A percentile compares a stretch with the other conserved stretches of the same genome.
Evolutionary conservation across 2,113 vertebrate species (phyloP).

Genomic region (Callospermophilus lateralis): DNA sequence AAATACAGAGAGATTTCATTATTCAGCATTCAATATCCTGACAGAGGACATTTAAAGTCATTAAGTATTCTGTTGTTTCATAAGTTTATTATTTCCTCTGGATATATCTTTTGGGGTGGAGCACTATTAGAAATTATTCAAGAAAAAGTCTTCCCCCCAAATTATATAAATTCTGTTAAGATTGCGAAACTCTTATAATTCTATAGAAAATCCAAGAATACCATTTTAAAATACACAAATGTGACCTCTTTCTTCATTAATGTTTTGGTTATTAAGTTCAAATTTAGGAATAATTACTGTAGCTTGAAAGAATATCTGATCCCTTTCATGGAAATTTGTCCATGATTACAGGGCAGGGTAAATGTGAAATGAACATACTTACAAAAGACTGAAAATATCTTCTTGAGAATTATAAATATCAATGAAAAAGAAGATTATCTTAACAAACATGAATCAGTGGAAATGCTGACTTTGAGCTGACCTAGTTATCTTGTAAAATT

Average conservation of each 20-base stretch:
- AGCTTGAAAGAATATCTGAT: background rate
- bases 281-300: constrained; percentile 10
- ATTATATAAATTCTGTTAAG: background rate
- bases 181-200: background rate
- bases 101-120: background rate
- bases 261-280: background rate
- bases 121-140: background rate
- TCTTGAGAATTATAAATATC: constrained; percentile 14
- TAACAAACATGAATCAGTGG: background rate
- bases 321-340: background rate
- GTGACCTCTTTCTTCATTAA: background rate
- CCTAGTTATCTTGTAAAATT: background rate
- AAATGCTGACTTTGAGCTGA: background rate
- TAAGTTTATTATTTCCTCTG: background rate
- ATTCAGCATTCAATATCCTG: background rate
- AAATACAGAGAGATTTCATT: background rate
- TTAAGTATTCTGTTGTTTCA: background rate
- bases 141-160: background rate
- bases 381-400: background rate
- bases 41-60: background rate
- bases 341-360: background rate
- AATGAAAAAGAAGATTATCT: background rate
- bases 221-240: background rate
- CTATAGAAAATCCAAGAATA: background rate
- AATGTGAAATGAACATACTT: background rate